Conservation (phyloP, 23 tunicate genomes). For the Phallusia fumigata region DNA sequence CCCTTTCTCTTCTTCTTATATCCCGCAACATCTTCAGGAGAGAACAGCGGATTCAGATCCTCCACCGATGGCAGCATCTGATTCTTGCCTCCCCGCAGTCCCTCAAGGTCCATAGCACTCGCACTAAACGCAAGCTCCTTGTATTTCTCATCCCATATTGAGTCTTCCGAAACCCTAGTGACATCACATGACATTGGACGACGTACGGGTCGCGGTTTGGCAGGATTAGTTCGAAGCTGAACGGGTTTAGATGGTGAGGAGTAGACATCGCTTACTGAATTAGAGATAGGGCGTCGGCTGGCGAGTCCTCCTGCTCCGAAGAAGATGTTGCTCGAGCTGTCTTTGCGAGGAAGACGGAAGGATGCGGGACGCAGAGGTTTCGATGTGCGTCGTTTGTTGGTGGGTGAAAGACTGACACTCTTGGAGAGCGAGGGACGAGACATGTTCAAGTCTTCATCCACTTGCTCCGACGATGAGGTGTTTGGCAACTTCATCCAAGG, state of each 20-base stretch:
- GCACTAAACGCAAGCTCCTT: background rate
- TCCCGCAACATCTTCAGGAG: background rate
- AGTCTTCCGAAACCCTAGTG: background rate
- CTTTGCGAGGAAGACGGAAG: background rate
- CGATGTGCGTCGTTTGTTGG: background rate
- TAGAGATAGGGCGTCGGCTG: background rate
- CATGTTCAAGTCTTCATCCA: background rate
- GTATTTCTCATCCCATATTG: background rate
- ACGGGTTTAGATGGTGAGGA: background rate
- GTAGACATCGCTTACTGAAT: background rate
- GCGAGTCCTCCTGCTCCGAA: background rate
- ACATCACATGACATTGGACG: conserved; percentile 5
- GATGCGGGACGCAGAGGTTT: conserved; percentile 5
- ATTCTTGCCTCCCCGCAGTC: background rate
- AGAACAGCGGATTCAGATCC: background rate
- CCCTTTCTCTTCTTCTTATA: conserved; percentile 15
- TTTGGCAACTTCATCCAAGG: background rate
- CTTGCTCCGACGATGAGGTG: background rate
- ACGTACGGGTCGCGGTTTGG: background rate
- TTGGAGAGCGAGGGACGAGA: background rate
- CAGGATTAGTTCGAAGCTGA: background rate
- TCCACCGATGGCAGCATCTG: conserved; percentile 5
- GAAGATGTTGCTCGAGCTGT: background rate
- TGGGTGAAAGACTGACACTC: background rate
- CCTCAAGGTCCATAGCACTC: background rate